A percentile compares a stretch with the other conserved stretches of the same genome.
These are phyloP conservation scores for Ptychadena robeensis DNA, from an alignment of 2,797 vertebrate species.

Conservation along the genomic window DNA sequence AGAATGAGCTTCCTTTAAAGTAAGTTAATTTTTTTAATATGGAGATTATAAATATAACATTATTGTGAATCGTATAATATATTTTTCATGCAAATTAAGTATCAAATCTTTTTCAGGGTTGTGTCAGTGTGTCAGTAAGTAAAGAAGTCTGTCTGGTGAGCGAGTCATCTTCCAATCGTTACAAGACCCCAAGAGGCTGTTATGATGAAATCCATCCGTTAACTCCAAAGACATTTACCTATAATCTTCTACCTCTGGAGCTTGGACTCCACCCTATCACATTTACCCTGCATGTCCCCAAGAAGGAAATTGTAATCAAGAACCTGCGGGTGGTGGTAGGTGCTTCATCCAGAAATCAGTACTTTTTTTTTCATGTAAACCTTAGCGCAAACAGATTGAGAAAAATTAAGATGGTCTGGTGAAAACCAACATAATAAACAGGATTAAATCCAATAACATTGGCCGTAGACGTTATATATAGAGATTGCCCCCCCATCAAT, in stretches of 20 bases:
- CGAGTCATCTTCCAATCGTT: slow-evolving; percentile 15
- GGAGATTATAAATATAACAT: no score
- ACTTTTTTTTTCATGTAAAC: no score
- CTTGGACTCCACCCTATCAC: slow-evolving; percentile 82
- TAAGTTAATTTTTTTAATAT: no score
- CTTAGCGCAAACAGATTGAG: no score
- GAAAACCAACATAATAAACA: no score
- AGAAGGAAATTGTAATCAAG: slow-evolving; percentile 79
- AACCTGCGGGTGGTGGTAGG: slow-evolving; percentile 87
- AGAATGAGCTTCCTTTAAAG: no score
- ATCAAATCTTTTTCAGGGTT: slow-evolving; percentile 75
- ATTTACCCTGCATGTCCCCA: slow-evolving; percentile 76
- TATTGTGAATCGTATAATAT: neutral
- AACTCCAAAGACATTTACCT: slow-evolving; percentile 68
- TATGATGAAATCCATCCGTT: neutral
- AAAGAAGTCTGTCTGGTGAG: slow-evolving; percentile 80
- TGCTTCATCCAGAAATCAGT: neutral
- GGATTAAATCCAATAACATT: no score
- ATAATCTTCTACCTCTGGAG: slow-evolving; percentile 85
- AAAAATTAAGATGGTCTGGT: no score
- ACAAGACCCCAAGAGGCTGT: slow-evolving; percentile 7
- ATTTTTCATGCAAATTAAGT: neutral
- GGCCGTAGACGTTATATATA: no score
- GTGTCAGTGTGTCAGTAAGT: slow-evolving; percentile 76
- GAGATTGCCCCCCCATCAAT: no score